These are phyloP conservation scores for Poicephalus gulielmi DNA, from an alignment of 2,113 vertebrate species.

Conservation along the genomic window DNA sequence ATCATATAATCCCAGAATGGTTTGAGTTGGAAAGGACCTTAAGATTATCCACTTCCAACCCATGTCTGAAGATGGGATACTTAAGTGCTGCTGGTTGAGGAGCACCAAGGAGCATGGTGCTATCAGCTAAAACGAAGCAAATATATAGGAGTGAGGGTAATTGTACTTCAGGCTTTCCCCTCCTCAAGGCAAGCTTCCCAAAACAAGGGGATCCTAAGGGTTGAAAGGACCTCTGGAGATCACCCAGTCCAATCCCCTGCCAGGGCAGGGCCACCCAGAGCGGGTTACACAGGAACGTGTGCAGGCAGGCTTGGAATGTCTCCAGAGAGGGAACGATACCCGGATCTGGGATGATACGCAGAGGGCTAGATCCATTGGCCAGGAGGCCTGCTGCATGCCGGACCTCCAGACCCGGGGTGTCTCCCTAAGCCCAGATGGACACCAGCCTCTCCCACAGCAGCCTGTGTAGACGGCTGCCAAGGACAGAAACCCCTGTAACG, in stretches of 20 bases:
- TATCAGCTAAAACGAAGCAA: not conserved
- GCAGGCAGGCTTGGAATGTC: not conserved
- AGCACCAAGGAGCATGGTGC: not conserved
- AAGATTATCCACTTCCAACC: not conserved
- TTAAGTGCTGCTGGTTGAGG: not conserved
- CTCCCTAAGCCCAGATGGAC: no score
- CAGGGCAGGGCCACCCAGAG: not conserved
- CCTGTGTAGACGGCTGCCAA: fast-evolving
- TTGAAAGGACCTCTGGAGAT: not conserved
- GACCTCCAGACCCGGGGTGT: not conserved
- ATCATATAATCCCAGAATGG: not conserved
- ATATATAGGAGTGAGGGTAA: not conserved
- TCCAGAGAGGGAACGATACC: not conserved
- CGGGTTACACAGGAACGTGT: not conserved
- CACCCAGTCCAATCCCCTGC: not conserved
- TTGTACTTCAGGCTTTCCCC: not conserved
- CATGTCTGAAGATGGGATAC: fast-evolving
- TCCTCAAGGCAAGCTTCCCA: not conserved
- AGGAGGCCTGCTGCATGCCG: not conserved
- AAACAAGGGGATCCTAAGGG: not conserved
- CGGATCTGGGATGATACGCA: no score
- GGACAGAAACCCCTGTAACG: fast-evolving
- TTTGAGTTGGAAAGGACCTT: not conserved
- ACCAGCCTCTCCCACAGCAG: not conserved
- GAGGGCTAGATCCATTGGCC: not conserved